Evolutionary conservation across 2,888 invertebrate species (phyloP), one percentile per base, ranked within the genome.

Genomic region (Magallana nippona): DNA sequence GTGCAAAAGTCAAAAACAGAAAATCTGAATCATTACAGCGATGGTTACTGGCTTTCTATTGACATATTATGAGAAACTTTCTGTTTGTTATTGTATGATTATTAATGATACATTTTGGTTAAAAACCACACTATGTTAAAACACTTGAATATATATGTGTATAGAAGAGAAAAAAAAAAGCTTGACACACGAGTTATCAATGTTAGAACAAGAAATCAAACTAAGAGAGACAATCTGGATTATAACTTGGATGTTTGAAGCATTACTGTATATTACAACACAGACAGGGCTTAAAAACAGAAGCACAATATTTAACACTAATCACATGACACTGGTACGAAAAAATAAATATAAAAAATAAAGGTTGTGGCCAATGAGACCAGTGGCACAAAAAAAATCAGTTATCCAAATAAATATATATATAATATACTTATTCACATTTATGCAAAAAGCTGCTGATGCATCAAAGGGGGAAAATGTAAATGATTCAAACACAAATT

Each of bases 401-500:
- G 32, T n/a, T 13, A 62, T 32, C 13, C 60, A 62, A 32, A 58
- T 62, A 81, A 58, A 60, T 22, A 79, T 79, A 56, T 79, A 56
- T n/a, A 79, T 22, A 79, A 79, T 22, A 56, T 11, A 78, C 27
- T 44, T 56, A 55, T 57, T 27, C 19, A 79, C 56, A 78, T 19
- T 55, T 55, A 19, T 78, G 55, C 55, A 71, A 22, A 44, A 71
- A 71, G 71, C 71, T 71, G 19, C 22, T 71, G 71, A 71, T 71
- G 71, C 71, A 71, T 71, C 71, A 78, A 60, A 5, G 19, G 55
- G 55, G 78, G 55, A 55, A 78, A 78, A 55, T 55, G 56, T 55
- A 55, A 78, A 78, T 78, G 78, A 78, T 78, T 78, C n/a, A 78
- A 78, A 78, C 55, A 78, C 78, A 78, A 79, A 79, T 27, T 79